Evolutionary conservation across 2,797 vertebrate genomes (phyloP).

Genomic region (Phoxinus dragarum): DNA sequence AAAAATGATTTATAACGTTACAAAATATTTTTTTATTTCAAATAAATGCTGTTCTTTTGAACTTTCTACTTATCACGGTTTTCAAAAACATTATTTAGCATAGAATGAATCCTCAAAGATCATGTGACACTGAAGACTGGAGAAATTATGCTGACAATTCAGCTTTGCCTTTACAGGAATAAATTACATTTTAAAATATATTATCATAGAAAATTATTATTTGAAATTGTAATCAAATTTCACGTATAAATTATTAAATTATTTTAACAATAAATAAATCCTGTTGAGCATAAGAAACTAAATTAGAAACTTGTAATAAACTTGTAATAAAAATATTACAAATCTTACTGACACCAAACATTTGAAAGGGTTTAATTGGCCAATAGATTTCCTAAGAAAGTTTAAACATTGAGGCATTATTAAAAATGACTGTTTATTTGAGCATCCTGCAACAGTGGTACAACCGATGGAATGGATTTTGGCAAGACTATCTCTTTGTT

Average conservation of each 20-base stretch:
- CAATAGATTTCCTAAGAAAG: neutral
- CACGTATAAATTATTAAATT: neutral
- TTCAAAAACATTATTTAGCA: neutral
- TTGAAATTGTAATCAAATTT: neutral
- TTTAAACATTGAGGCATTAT: neutral
- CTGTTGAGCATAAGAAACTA: neutral
- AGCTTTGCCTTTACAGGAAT: neutral
- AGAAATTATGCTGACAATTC: neutral
- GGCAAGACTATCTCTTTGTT: neutral
- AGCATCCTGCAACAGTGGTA: neutral
- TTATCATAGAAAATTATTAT: neutral
- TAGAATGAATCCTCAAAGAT: neutral
- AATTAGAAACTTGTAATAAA: too few species aligned
- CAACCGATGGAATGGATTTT: neutral
- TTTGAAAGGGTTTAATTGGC: neutral
- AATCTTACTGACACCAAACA: neutral
- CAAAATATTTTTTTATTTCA: neutral
- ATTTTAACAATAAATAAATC: neutral
- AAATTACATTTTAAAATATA: neutral
- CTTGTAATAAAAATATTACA: neutral
- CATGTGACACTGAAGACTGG: neutral
- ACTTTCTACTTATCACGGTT: neutral
- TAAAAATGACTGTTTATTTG: too few species aligned
- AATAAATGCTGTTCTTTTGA: neutral
- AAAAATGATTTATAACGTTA: too few species aligned